Percentiles rank a stretch among this genome's conserved stretches.
phyloP scores from a whole-genome alignment of 1,140 invertebrate genomes.

The Drosophila azteca region DNA sequence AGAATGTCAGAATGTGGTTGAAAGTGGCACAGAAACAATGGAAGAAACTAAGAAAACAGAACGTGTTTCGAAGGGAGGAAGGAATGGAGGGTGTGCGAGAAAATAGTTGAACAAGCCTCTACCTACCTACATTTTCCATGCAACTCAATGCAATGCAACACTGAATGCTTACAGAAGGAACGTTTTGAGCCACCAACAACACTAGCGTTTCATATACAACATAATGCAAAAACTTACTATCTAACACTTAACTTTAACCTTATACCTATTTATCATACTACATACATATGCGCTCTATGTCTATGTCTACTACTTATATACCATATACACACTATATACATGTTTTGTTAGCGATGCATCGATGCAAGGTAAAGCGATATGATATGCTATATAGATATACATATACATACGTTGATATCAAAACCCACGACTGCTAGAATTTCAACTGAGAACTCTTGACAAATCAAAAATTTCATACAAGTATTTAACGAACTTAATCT shows the following conservation, averaged over 20 bases:
- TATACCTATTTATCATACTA: constrained; percentile 58
- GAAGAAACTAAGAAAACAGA: not conserved
- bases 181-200: constrained; percentile 59
- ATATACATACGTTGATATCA: constrained; percentile 42
- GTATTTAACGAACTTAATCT: constrained; percentile 51
- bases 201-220: constrained; percentile 74
- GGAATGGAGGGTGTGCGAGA: not conserved
- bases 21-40: constrained; percentile 2
- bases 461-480: constrained; percentile 75
- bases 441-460: constrained; percentile 81
- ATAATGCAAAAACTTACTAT: constrained; percentile 61
- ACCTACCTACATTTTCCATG: constrained; percentile 50
- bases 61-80: constrained; percentile 1
- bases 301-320: constrained; percentile 72
- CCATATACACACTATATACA: constrained; percentile 62
- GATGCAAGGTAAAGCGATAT: constrained; percentile 66
- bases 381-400: constrained; percentile 41
- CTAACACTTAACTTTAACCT: constrained; percentile 52
- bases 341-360: constrained; percentile 72
- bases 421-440: constrained; percentile 81
- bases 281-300: constrained; percentile 66
- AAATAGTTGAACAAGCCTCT: constrained; percentile 28
- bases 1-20: constrained; percentile 16
- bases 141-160: constrained; percentile 40
- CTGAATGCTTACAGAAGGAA: constrained; percentile 58